Evolutionary conservation across 53 echinoderm and acorn worm genomes (phyloP), one percentile per base, ranked within the genome.

Genomic region (Stichopus horrens): DNA sequence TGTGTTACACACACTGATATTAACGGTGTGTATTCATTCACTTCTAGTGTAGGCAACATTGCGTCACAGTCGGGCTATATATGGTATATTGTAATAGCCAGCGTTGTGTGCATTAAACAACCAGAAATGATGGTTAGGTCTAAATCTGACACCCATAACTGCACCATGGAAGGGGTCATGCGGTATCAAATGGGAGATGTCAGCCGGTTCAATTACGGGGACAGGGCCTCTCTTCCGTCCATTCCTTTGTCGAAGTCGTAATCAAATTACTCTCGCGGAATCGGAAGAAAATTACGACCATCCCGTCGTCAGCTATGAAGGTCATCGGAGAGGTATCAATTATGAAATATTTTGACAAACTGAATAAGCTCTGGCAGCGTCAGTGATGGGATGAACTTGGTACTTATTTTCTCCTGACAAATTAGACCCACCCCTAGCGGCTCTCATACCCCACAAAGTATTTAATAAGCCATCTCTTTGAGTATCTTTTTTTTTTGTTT

Each of bases 401-500:
- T 81, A 81, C 81, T n/a, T 57, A 81, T 81, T 81, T 76, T 56
- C 81, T 81, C 81, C 57, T 54, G 81, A 81, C 81, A 81, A 81
- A 81, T 81, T 81, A 81, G 81, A 21, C 58, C 58, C 81, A 81
- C 81, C 81, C 81, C 81, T 21, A 81, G 81, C 10, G 81, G 56
- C 81, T 58, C 21, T 81, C 81, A 81, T 19, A 56, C 57, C 71
- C n/a, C 71, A 52, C 10, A 55, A 58, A 77, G 56, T 81, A 21
- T 81, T 81, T 81, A 81, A 81, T 81, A 81, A 81, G 55, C 81
- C 57, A 11, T 81, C 54, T 81, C 55, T 54, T 75, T 18, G 5
- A 71, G 16, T n/a, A 71, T 16, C 71, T 71, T 55, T 11, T 80
- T 78, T 53, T 0, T 9, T 79, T 79, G 81, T 81, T 55, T 81